phyloP scores from a whole-genome alignment of 1,140 invertebrate genomes.

The Meloidogyne exigua region DNA sequence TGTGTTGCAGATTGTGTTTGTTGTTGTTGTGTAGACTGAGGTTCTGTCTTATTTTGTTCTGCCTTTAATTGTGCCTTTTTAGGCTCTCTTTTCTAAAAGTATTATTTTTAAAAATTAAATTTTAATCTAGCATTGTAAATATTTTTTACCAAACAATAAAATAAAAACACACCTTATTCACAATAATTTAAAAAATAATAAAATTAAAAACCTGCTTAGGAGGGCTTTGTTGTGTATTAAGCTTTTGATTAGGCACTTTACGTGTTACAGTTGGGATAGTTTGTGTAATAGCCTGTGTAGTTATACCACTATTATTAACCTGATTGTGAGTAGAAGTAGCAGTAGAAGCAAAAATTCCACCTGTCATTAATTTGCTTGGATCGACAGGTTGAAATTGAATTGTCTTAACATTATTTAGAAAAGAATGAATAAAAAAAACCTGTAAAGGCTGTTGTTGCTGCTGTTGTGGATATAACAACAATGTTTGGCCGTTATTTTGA shows the following conservation, averaged over 20 bases:
- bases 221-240: neutral
- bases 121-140: too few species aligned
- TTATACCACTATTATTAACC: neutral
- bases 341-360: neutral
- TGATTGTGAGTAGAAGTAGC: neutral
- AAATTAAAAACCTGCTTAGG: neutral
- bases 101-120: too few species aligned
- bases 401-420: neutral
- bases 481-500: constrained; percentile 23
- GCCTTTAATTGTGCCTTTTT: neutral
- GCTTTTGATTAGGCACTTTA: neutral
- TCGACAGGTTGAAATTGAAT: neutral
- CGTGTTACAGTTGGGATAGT: neutral
- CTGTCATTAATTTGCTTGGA: neutral
- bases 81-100: neutral
- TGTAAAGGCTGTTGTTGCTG: neutral
- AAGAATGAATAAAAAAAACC: neutral
- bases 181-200: neutral
- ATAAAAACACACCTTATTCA: too few species aligned
- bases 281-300: neutral
- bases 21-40: neutral
- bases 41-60: neutral
- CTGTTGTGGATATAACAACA: neutral
- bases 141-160: too few species aligned
- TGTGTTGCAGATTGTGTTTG: constrained; percentile 34